These are phyloP conservation scores for Forbesichthys agassizii DNA, from an alignment of 2,113 vertebrate genomes.

Conservation along the genomic window DNA sequence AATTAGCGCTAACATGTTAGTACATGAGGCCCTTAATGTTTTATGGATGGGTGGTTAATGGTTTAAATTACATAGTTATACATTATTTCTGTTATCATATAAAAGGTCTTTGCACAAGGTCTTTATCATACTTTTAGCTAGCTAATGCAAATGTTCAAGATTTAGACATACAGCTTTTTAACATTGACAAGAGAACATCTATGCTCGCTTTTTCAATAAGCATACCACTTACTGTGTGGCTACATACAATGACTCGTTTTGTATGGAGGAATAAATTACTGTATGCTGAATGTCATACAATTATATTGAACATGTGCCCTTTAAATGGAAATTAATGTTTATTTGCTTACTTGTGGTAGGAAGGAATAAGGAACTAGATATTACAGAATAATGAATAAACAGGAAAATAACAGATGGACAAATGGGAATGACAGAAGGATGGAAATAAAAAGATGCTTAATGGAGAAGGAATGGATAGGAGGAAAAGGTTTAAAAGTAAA, in stretches of 20 bases:
- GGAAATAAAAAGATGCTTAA: constrained; percentile 14
- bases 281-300: constrained; percentile 23
- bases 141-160: constrained; percentile 33
- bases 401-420: constrained; percentile 2
- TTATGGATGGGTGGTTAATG: constrained; percentile 20
- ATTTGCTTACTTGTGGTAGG: constrained; percentile 15
- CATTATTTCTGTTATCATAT: too few species aligned
- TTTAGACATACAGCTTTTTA: constrained; percentile 33
- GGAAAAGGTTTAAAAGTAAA: constrained; percentile 6
- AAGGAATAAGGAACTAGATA: constrained; percentile 6
- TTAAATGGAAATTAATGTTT: constrained; percentile 35
- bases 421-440: not conserved
- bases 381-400: constrained; percentile 15
- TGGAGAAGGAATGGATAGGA: constrained; percentile 6
- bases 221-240: constrained; percentile 14
- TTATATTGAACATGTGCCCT: constrained; percentile 48
- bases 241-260: constrained; percentile 32
- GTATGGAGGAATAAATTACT: constrained; percentile 37
- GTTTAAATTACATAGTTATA: constrained; percentile 17
- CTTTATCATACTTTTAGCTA: constrained; percentile 24
- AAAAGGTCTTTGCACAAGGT: constrained; percentile 41
- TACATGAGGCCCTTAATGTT: not conserved
- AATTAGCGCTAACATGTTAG: too few species aligned
- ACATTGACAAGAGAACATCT: constrained; percentile 28
- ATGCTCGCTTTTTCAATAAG: constrained; percentile 26